A percentile compares a stretch with the other conserved stretches of the same genome.
Evolutionary conservation across 2,888 invertebrate species (phyloP).

Genomic region (Drosophila macrothrix): DNA sequence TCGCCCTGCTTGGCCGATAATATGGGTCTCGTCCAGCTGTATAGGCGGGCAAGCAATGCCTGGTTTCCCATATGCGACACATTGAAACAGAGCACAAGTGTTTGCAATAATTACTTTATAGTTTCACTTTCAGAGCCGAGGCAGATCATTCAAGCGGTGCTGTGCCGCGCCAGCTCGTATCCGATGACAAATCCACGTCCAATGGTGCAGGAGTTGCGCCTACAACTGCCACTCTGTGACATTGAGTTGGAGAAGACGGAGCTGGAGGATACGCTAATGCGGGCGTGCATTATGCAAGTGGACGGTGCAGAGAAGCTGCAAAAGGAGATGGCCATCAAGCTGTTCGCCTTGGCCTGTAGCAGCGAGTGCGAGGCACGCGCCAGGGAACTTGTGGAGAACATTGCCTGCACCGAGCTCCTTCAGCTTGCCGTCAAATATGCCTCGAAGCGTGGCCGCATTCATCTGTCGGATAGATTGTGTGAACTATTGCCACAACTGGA

Average conservation of each 20-base stretch:
- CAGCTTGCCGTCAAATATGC: constrained; percentile 96
- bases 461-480: constrained; percentile 91
- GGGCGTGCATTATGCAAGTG: constrained; percentile 88
- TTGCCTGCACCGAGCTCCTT: constrained; percentile 91
- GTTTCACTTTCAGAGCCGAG: constrained; percentile 92
- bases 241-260: constrained; percentile 91
- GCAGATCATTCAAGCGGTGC: constrained; percentile 92
- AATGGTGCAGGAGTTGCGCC: constrained; percentile 90
- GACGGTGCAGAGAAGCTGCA: constrained; percentile 89
- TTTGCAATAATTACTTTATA: constrained; percentile 91
- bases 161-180: constrained; percentile 95
- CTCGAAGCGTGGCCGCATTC: constrained; percentile 90
- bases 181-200: constrained; percentile 95
- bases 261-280: constrained; percentile 91
- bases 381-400: constrained; percentile 93
- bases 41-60: constrained; percentile 88
- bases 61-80: constrained; percentile 95
- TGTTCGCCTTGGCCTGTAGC: constrained; percentile 95
- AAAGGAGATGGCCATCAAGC: constrained; percentile 93
- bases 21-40: constrained; percentile 90
- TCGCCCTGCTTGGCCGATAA: constrained; percentile 92
- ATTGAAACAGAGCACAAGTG: constrained; percentile 88
- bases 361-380: constrained; percentile 94
- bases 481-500: constrained; percentile 86
- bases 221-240: constrained; percentile 92